Evolutionary conservation across 2,797 vertebrate genomes (phyloP), one percentile per base, ranked within the genome.

Genomic region (Coluber constrictor): DNA sequence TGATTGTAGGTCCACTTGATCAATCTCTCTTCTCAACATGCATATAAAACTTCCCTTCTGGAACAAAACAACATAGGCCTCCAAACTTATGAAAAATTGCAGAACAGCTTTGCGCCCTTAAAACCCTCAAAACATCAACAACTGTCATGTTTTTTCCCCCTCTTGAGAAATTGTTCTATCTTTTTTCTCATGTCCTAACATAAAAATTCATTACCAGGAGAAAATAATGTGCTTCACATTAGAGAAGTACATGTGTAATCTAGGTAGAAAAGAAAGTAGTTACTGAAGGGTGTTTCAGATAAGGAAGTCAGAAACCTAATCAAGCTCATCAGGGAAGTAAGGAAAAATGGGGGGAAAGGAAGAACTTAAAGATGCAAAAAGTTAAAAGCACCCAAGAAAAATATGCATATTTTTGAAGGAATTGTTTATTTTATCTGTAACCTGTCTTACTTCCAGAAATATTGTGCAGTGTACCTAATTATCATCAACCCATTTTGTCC

Each of bases 261-360:
- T 47, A 47, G 5, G 20, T 83, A 47, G 37, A 83, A 47, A 32
- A 32, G 70, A 79, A 79, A 23, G 74, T 23, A 83, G 37, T 83
- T 83, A 47, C 20, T 83, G 70, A 74, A 18, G 16, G 18, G 32
- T 32, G 20, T 83, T 83, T 83, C 37, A 43, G 20, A 8, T 83
- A 47, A 47, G 74, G 37, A 47, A 83, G 20, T 79, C 74, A 43
- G 32, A 23, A 79, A 79, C 37, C 74, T 47, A 47, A 83, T 47
- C 74, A 83, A 96, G 93, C 54, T 91, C 94, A 92, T 93, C 60
- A 91, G 37, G 8, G 3, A 61, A 94, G 37, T 91, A 47, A 83
- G 20, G 20, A 5, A 25, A 25, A 12, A 1, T n/a, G 37, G 18
- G 18, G 23, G 37, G 4, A 1, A 12, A 83, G 37, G 74, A 25